Base-by-base conservation (phyloP, 2,113 vertebrate species). In the Chlamydotis undulata region DNA sequence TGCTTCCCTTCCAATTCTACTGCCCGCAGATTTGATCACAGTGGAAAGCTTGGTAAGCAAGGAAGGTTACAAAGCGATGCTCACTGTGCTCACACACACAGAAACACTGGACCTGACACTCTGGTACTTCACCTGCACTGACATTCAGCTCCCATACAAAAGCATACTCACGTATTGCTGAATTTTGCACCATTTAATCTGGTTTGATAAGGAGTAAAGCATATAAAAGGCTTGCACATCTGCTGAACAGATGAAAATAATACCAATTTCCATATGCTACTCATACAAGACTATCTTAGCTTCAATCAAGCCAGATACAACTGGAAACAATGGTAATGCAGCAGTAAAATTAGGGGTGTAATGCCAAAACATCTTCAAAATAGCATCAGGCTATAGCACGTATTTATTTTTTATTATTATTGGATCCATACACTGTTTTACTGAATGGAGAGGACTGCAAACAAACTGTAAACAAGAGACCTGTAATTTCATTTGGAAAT, bases 401-500 rank as follows among this genome's bases (percentile, higher is more conserved):
- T 68, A 64, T 23, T 91, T 79, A 56, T 73, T 74, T 61, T 64
- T 57, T 50, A 31, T 55, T 69, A 22, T 47, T 87, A 70, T 29
- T 81, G 45, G 41, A 90, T 70, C 57, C 75, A 79, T 55, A 73
- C 9, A 41, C 37, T 85, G 11, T 78, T 84, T 55, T 78, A 67
- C 70, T 73, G 82, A 94, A 90, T 4, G 15, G 53, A 94, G 23
- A 71, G 41, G 39, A 93, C 35, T 1, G 0, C 60, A 79, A 95
- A 75, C 69, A 84, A 93, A 82, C 70, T 53, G 41, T 80, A 92
- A 93, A 95, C 82, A 68, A 87, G 37, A 95, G 83, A 55, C 33
- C 29, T 74, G 35, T 80, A 82, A 94, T 57, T 85, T 90, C 19
- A 90, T 93, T 89, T 92, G 69, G 83, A 94, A 96, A 85, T 60